Conservation (phyloP, 92 coral and sea anemone genomes). For the Palythoa grandis region DNA sequence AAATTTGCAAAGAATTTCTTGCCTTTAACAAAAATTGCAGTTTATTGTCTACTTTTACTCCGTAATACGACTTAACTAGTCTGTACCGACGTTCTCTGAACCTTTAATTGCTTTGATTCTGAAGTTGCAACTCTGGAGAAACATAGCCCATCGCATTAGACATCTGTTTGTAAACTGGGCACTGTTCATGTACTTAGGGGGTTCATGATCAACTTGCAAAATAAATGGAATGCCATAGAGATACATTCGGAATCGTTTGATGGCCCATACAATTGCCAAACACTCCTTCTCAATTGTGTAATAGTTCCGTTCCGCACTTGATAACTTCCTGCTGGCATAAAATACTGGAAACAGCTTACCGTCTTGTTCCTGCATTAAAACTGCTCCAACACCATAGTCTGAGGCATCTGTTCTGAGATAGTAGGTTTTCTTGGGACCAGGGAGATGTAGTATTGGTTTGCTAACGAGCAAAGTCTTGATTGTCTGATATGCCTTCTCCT, state of each 20-base stretch:
- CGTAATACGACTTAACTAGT: conserved; percentile 38
- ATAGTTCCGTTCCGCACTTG: conserved; percentile 5
- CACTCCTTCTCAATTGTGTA: too few species aligned
- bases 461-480: conserved; percentile 33
- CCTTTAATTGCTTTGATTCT: conserved; percentile 62
- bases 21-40: background rate
- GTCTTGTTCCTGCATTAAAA: conserved; percentile 26
- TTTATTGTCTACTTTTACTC: background rate
- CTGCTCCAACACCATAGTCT: conserved; percentile 49
- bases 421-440: conserved; percentile 44
- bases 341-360: conserved; percentile 37
- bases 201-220: conserved; percentile 67
- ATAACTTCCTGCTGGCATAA: conserved; percentile 40
- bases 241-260: conserved; percentile 23
- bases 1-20: background rate
- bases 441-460: conserved; percentile 48
- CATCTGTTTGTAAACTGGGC: conserved; percentile 52
- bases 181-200: conserved; percentile 49
- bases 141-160: conserved; percentile 67
- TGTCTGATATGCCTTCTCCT: conserved; percentile 15
- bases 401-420: conserved; percentile 49
- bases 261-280: too few species aligned
- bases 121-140: conserved; percentile 52
- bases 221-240: conserved; percentile 61
- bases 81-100: conserved; percentile 56